Evolutionary conservation across 2,113 vertebrate genomes (phyloP).

Genomic region (Nansenia antarctica): DNA sequence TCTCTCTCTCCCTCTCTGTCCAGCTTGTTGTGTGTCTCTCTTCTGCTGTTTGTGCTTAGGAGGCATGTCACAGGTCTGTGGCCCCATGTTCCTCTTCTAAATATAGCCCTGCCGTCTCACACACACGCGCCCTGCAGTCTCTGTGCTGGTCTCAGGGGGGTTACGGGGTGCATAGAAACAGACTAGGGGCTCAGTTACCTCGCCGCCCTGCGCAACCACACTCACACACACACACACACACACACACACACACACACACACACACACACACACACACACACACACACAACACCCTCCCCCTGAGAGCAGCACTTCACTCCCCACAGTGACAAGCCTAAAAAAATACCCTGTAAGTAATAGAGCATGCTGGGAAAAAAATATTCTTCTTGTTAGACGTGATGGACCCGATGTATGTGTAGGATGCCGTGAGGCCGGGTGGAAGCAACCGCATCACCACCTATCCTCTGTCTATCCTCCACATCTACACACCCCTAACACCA

Average conservation of each 20-base stretch:
- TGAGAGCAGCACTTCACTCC: not conserved
- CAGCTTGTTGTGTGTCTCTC: not conserved
- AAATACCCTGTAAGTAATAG: no score
- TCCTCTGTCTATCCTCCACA: no score
- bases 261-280: not conserved
- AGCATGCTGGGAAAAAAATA: no score
- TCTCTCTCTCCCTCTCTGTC: not conserved
- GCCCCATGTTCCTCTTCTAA: constrained; percentile 60
- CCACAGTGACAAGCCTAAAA: no score
- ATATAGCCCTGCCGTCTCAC: constrained; percentile 61
- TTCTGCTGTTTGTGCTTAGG: constrained; percentile 41
- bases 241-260: not conserved
- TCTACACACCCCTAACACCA: no score
- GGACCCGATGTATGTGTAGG: no score
- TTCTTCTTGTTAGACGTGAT: no score
- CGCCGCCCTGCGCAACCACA: constrained; percentile 26
- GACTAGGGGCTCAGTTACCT: constrained; percentile 49
- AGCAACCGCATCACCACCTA: no score
- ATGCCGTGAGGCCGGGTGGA: no score
- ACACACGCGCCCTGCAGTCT: constrained; percentile 61
- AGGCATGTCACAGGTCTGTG: constrained; percentile 49
- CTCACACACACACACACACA: not conserved
- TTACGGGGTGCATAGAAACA: constrained; percentile 60
- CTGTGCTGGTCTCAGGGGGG: constrained; percentile 45
- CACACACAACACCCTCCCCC: not conserved